Percentiles rank a stretch among this genome's conserved stretches.
These are phyloP conservation scores for Napeogenes inachia DNA, from an alignment of 2,888 invertebrate genomes.

Conservation along the genomic window DNA sequence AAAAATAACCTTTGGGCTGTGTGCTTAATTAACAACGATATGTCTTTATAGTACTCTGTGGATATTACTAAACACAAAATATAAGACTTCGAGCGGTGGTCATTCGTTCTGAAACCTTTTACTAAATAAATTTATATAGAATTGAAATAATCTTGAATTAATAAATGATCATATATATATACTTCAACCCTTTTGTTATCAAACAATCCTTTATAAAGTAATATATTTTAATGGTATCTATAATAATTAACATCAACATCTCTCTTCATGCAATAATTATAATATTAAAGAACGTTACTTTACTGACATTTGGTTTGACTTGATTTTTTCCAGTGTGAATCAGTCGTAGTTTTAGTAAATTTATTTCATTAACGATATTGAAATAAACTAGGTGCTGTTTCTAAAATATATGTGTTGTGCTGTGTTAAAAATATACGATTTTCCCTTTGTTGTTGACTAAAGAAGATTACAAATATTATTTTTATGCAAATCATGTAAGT, in stretches of 20 bases:
- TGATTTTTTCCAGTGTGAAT: constrained; percentile 43
- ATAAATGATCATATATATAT: no score
- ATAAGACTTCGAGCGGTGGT: no score
- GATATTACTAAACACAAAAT: no score
- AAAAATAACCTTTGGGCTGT: no score
- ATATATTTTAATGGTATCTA: background rate
- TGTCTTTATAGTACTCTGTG: no score
- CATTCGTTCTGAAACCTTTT: no score
- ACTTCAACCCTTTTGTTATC: no score
- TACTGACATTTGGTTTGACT: constrained; percentile 22
- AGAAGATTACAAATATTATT: constrained; percentile 4
- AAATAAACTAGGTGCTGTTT: constrained; percentile 35
- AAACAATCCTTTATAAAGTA: background rate
- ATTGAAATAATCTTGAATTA: no score
- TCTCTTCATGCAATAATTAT: background rate
- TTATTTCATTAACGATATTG: constrained; percentile 36
- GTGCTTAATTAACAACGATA: no score
- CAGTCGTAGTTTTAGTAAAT: constrained; percentile 53
- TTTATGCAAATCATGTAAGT: constrained; percentile 18
- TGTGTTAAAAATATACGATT: constrained; percentile 12
- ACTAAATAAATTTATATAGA: no score
- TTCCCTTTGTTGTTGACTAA: constrained; percentile 13
- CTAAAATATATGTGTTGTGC: constrained; percentile 26
- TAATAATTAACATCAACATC: background rate
- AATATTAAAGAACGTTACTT: constrained; percentile 9